Percentiles rank a stretch among this genome's conserved stretches.
These are phyloP conservation scores for Myiothlypis chrysogaster DNA, from an alignment of 2,797 vertebrate genomes.

Conservation along the genomic window DNA sequence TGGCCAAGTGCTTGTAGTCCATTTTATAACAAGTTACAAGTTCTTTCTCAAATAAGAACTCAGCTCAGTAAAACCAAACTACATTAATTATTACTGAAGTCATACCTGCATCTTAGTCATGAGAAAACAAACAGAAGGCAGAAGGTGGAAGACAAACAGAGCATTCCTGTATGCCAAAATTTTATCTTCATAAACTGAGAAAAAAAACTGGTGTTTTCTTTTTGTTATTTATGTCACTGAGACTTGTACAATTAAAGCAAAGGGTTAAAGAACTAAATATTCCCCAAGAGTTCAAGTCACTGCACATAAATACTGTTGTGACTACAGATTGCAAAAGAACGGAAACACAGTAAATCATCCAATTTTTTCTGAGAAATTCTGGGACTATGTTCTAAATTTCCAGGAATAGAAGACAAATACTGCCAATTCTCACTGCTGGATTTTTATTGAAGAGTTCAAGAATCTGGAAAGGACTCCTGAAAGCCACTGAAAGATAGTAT, in stretches of 20 bases:
- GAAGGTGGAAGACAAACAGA: not conserved
- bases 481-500: slow-evolving; percentile 37
- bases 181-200: not conserved
- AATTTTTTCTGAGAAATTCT: slow-evolving; percentile 92
- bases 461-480: slow-evolving; percentile 59
- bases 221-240: not conserved
- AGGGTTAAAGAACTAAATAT: slow-evolving; percentile 59
- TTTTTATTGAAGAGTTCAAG: slow-evolving; percentile 64
- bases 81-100: not conserved
- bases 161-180: not conserved
- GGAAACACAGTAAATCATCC: slow-evolving; percentile 87
- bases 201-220: not conserved
- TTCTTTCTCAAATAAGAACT: not conserved
- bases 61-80: not conserved
- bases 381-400: slow-evolving; percentile 88
- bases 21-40: not conserved
- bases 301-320: slow-evolving; percentile 65
- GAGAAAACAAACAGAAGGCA: not conserved
- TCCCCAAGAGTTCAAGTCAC: slow-evolving; percentile 62
- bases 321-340: slow-evolving; percentile 78
- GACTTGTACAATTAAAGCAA: not conserved
- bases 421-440: slow-evolving; percentile 79
- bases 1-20: not conserved
- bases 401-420: slow-evolving; percentile 82
- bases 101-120: not conserved